Evolutionary conservation across 1,140 invertebrate species (phyloP), one percentile per base, ranked within the genome.

Genomic region (Ooceraea biroi): DNA sequence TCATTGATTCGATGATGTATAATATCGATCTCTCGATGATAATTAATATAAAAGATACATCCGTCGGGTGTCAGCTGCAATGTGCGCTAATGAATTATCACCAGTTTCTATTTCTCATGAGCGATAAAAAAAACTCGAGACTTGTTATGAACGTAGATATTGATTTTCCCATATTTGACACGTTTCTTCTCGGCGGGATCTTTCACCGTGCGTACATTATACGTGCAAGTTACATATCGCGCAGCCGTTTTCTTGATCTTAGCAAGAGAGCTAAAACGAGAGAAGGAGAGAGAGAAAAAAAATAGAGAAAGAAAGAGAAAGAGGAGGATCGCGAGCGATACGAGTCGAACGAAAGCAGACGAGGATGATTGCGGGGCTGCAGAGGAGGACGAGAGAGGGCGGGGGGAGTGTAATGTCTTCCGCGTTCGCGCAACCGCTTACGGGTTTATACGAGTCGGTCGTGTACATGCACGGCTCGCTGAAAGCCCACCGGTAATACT

Each of bases 361-460:
- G 63, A 78, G 65, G 76, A 69, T 80, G 76, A 80, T 71, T 71
- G 65, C 48, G 19, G 2, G 46, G 30, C 74, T 17, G n/a, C 61
- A 60, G 68, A 57, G 36, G 22, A 48, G 22, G 4, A 30, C 19
- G 52, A 19, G 10, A 50, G 77, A 69, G 30, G 77, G 50, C 46
- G 57, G 44, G 22, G n/a, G 41, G 48, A n/a, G 19, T 36, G 22
- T 63, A 69, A 84, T 89, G 88, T 90, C 91, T 92, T 92, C 91
- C 91, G 91, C 88, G 91, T 92, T 91, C 88, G 88, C 88, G 91
- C 88, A 90, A 91, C 89, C 89, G 85, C 87, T 91, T 91, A 89
- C 83, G 84, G 76, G 88, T 48, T 82, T 82, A 89, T 85, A 84
- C 74, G 44, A 41, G 14, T 50, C 71, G 52, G 80, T 66, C 69